Percentiles rank a stretch among this genome's conserved stretches.
These are phyloP conservation scores for Emydura subglobosa DNA, from an alignment of 2,113 vertebrate genomes.

Conservation along the genomic window DNA sequence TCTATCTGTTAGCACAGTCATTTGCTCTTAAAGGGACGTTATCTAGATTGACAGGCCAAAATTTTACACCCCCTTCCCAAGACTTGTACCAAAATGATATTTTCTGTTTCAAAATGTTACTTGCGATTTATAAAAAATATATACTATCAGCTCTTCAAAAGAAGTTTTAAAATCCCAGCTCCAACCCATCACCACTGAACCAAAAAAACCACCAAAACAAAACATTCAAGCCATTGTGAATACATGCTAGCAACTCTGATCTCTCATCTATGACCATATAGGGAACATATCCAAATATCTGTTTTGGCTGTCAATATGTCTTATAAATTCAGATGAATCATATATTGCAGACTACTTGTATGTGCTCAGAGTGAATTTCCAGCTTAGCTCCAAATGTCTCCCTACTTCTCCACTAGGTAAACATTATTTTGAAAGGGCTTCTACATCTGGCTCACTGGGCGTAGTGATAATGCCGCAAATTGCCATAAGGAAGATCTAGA, in stretches of 20 bases:
- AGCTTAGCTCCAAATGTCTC: not conserved
- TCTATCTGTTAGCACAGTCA: slow-evolving; percentile 44
- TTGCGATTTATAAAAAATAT: not conserved
- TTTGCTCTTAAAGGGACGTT: slow-evolving; percentile 42
- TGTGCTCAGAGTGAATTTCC: not conserved
- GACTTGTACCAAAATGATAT: slow-evolving; percentile 31
- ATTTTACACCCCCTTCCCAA: not conserved
- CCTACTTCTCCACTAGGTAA: not conserved
- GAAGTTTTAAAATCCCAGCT: not conserved
- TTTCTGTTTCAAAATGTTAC: slow-evolving; percentile 25
- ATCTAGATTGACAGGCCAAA: slow-evolving; percentile 58
- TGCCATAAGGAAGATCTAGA: not conserved
- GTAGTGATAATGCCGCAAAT: not conserved
- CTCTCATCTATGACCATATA: not conserved
- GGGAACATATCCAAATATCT: not conserved
- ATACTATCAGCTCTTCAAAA: not conserved
- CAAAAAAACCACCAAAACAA: not conserved
- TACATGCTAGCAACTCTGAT: not conserved
- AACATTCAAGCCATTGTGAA: not conserved
- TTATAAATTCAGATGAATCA: not conserved
- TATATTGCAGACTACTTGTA: not conserved
- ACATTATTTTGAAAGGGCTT: not conserved
- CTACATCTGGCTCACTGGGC: not conserved
- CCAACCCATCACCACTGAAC: not conserved
- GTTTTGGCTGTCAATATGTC: not conserved